Evolutionary conservation across 2,888 invertebrate species (phyloP), one percentile per base, ranked within the genome.

Genomic region (Drosophila putrida): DNA sequence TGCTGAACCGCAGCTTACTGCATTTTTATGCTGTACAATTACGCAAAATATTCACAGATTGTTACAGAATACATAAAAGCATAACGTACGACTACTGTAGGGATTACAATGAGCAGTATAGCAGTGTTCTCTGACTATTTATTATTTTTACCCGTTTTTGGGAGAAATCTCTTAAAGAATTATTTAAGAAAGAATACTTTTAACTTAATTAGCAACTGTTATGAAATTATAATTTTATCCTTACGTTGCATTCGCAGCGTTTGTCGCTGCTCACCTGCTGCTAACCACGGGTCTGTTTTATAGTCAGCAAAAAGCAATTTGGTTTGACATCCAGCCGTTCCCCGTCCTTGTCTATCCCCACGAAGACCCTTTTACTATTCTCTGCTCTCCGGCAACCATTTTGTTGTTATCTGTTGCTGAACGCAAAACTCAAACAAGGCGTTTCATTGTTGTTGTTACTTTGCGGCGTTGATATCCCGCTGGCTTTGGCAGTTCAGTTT

Each of bases 401-500:
- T 68, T 69, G 72, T 47, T 75, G 70, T 64, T 77, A 61, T 68
- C 69, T 60, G 64, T 70, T 62, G 75, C 31, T 49, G 36, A 41
- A 54, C 59, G 47, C 36, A 70, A 78, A 78, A 46, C 69, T 47
- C 65, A 82, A 80, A 69, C 64, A 70, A 70, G 80, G 72, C 83
- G 51, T 76, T 80, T 55, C 51, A 49, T 59, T 59, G 68, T 53
- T 72, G 60, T 43, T 44, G 64, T 62, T 68, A 57, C 55, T 63
- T 55, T 67, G 75, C 60, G 67, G 68, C 76, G 88, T 73, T 88
- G 89, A 83, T 75, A 71, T 54, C 89, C 87, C 76, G 89, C 84
- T 75, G 87, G 73, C 84, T 81, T 79, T 87, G 73, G 50, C 83
- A 83, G 89, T 88, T 84, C 87, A 83, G 87, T 88, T 81, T 83